These are phyloP conservation scores for Haplotaxodon microlepis DNA, from an alignment of 2,113 vertebrate species.

Conservation along the genomic window DNA sequence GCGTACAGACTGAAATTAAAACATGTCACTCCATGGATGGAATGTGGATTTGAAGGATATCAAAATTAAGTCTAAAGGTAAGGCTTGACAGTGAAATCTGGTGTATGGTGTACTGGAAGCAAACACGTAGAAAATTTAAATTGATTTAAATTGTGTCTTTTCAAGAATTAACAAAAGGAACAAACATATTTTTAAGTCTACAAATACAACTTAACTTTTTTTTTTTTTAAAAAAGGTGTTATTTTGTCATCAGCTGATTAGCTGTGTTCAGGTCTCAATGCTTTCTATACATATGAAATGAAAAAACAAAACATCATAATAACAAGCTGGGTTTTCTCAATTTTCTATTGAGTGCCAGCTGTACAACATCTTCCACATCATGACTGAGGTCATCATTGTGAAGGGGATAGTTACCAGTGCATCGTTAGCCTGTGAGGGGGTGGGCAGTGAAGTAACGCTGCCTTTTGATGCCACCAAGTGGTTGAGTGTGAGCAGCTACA, in stretches of 20 bases:
- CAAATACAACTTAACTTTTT: neutral
- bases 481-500: neutral
- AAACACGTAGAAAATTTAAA: accelerated
- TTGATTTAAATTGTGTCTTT: neutral
- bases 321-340: neutral
- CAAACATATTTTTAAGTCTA: neutral
- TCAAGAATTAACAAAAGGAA: neutral
- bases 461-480: constrained; percentile 31
- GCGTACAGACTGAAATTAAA: neutral
- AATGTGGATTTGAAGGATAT: neutral
- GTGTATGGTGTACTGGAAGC: accelerated
- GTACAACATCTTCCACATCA: neutral
- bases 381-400: neutral
- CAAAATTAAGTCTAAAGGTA: neutral
- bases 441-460: neutral
- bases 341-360: neutral
- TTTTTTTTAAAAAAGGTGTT: neutral
- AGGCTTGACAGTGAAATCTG: neutral
- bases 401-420: neutral
- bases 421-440: neutral
- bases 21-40: neutral
- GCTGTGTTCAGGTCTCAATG: neutral
- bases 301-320: neutral
- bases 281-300: neutral
- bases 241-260: accelerated